phyloP scores from a whole-genome alignment of 2,888 invertebrate species.

The Rhaphigaster nebulosa region DNA sequence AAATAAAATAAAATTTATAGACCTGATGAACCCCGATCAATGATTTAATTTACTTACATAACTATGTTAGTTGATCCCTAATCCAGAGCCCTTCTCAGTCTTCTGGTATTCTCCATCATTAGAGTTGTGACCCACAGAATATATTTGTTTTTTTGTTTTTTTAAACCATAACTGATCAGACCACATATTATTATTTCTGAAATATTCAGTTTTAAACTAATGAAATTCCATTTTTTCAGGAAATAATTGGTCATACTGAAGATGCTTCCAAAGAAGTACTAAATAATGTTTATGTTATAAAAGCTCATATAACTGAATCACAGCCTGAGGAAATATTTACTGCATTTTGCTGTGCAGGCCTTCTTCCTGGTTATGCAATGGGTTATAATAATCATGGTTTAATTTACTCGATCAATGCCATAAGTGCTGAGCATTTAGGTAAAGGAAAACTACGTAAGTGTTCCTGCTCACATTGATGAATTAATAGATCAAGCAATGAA shows the following conservation, averaged over 20 bases:
- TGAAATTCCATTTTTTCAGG: slow-evolving; percentile 68
- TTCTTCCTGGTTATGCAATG: slow-evolving; percentile 91
- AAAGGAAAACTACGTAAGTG: slow-evolving; percentile 85
- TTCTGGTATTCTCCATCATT: not conserved
- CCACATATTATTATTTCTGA: not conserved
- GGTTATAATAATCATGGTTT: slow-evolving; percentile 87
- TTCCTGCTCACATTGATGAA: not conserved
- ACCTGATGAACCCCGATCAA: not conserved
- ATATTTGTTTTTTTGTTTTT: too few species aligned
- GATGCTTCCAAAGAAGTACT: slow-evolving; percentile 83
- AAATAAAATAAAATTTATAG: too few species aligned
- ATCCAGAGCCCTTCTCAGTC: not conserved
- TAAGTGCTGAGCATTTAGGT: slow-evolving; percentile 78
- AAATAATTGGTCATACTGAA: slow-evolving; percentile 87
- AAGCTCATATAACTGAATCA: slow-evolving; percentile 81
- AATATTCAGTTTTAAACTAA: not conserved
- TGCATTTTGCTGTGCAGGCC: slow-evolving; percentile 89
- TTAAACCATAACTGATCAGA: not conserved
- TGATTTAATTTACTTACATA: not conserved
- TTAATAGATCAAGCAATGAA: not conserved
- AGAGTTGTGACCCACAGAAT: not conserved
- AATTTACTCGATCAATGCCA: slow-evolving; percentile 86
- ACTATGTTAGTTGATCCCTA: not conserved
- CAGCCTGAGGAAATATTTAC: slow-evolving; percentile 84
- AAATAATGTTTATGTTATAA: slow-evolving; percentile 87